Percentiles rank a stretch among this genome's conserved stretches.
Evolutionary conservation across 2,797 vertebrate genomes (phyloP).

Genomic region (Arremon aurantiirostris): DNA sequence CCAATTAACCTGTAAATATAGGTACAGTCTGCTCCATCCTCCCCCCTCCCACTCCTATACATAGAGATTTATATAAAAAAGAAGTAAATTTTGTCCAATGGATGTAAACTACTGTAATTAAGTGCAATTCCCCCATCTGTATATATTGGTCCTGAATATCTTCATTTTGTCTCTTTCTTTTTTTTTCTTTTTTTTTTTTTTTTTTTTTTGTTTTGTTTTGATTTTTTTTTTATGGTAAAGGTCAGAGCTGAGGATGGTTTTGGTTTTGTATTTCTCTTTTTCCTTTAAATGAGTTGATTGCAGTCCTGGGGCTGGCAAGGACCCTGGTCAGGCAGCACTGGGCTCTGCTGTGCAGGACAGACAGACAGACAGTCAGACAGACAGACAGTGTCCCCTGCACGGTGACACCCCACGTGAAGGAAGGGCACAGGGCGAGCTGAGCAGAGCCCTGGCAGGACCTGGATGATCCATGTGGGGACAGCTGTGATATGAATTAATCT

Average conservation of each 20-base stretch:
- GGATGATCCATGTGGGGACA: background rate
- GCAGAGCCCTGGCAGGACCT: background rate
- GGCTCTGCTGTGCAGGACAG: background rate
- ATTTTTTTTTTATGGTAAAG: conserved; percentile 48
- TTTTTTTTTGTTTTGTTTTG: background rate
- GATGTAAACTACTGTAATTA: conserved; percentile 79
- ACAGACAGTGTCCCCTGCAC: background rate
- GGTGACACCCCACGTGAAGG: background rate
- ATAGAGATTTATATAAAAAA: conserved; percentile 77
- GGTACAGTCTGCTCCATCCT: conserved; percentile 32
- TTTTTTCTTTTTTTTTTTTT: background rate
- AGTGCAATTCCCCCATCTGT: conserved; percentile 77
- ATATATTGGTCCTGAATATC: conserved; percentile 61
- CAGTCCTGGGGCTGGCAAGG: background rate
- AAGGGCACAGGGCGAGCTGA: background rate
- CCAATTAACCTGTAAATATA: conserved; percentile 76
- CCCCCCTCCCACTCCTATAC: conserved; percentile 1
- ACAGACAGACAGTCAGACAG: background rate
- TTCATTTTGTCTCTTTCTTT: background rate
- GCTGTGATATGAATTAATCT: fast-evolving
- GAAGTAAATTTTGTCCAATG: conserved; percentile 77
- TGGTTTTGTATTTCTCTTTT: conserved; percentile 12
- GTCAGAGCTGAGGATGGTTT: conserved; percentile 52
- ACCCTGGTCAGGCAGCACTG: background rate
- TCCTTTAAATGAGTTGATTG: background rate